phyloP scores from a whole-genome alignment of 2,888 invertebrate species.

The Nephrotoma guestfalica region DNA sequence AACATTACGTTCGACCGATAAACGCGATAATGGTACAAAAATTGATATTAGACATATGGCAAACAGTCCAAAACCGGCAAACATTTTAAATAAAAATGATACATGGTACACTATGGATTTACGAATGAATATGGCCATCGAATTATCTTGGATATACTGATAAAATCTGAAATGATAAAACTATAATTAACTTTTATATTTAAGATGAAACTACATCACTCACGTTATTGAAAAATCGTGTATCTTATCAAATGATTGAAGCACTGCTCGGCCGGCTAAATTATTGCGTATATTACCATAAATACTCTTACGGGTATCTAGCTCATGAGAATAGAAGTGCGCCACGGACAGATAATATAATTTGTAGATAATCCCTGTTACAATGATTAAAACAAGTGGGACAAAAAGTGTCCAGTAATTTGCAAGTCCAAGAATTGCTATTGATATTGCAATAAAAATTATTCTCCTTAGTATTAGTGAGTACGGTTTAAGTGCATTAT shows the following conservation, averaged over 20 bases:
- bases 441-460: not conserved
- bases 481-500: slow-evolving; percentile 3
- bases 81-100: slow-evolving; percentile 7
- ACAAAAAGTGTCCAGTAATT: not conserved
- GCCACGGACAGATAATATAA: slow-evolving; percentile 1
- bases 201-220: not conserved
- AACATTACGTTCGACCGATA: slow-evolving; percentile 7
- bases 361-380: slow-evolving; percentile 1
- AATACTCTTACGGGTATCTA: slow-evolving; percentile 7
- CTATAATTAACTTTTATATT: not conserved
- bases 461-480: not conserved
- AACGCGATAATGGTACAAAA: not conserved
- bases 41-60: not conserved
- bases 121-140: slow-evolving; percentile 9
- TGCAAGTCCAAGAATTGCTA: not conserved
- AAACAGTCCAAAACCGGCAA: slow-evolving; percentile 5
- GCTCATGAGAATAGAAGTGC: slow-evolving; percentile 7
- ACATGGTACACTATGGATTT: slow-evolving; percentile 9
- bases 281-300: slow-evolving; percentile 4
- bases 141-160: slow-evolving; percentile 8
- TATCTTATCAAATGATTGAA: slow-evolving; percentile 10
- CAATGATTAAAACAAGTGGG: not conserved
- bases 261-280: slow-evolving; percentile 9
- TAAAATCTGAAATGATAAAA: not conserved
- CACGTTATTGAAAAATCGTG: slow-evolving; percentile 9